Evolutionary conservation across 2,113 vertebrate genomes (phyloP).

Genomic region (Sturnus vulgaris): DNA sequence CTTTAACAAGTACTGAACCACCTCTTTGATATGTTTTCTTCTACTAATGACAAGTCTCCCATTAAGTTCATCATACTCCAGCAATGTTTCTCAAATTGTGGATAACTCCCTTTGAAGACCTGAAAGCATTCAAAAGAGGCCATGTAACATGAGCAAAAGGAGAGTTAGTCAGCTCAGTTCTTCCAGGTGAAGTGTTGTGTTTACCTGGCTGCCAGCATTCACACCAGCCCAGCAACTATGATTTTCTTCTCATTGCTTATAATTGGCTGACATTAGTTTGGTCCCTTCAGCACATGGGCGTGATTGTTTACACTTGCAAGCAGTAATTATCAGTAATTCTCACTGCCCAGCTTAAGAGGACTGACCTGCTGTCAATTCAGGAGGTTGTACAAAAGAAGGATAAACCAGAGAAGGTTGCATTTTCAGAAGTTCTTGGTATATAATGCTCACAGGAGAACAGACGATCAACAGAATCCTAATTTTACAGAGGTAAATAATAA

Average conservation of each 20-base stretch:
- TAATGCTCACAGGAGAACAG: not conserved
- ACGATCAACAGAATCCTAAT: not conserved
- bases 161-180: slow-evolving; percentile 21
- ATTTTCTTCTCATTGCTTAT: slow-evolving; percentile 19
- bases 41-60: not conserved
- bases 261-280: slow-evolving; percentile 26
- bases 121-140: not conserved
- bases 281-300: not conserved
- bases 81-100: not conserved
- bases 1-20: not conserved
- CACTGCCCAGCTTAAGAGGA: not conserved
- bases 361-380: not conserved
- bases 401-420: not conserved
- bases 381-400: not conserved
- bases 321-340: slow-evolving; percentile 4
- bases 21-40: not conserved
- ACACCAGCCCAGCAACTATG: not conserved
- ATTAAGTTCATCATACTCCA: not conserved
- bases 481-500: not conserved
- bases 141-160: not conserved
- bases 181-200: not conserved
- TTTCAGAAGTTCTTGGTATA: not conserved
- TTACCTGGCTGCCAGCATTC: not conserved
- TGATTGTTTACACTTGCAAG: slow-evolving; percentile 17
- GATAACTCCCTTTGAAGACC: slow-evolving; percentile 1